Evolutionary conservation across 2,113 vertebrate species (phyloP).

Genomic region (Myanophis thanlyinensis): DNA sequence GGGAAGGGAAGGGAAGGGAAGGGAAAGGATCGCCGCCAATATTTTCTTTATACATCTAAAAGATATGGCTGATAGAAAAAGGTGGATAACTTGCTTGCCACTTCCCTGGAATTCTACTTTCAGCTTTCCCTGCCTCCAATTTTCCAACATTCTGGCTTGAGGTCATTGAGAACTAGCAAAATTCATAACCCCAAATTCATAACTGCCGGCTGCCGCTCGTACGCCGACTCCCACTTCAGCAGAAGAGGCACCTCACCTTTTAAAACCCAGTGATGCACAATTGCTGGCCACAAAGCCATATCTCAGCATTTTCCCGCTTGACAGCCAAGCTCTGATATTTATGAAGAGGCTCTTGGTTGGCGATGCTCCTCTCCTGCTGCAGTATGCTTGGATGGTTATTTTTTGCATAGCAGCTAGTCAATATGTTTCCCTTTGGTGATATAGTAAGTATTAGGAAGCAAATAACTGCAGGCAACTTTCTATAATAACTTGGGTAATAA

Average conservation of each 20-base stretch:
- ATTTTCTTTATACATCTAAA: background rate
- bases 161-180: background rate
- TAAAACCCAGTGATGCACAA: background rate
- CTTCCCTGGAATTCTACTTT: background rate
- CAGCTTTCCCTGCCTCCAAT: background rate
- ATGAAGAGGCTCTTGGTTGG: background rate
- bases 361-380: background rate
- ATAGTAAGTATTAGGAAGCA: constrained; percentile 17
- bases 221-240: background rate
- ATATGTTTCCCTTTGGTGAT: constrained; percentile 20
- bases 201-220: background rate
- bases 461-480: constrained; percentile 19
- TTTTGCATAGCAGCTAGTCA: constrained; percentile 14
- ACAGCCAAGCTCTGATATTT: constrained; percentile 19
- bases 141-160: background rate
- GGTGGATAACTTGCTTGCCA: background rate
- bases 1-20: no score
- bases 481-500: constrained; percentile 24
- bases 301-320: background rate
- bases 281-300: background rate
- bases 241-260: background rate
- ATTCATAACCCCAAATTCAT: background rate
- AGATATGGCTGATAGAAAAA: background rate
- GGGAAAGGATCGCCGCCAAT: background rate
- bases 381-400: background rate